These are phyloP conservation scores for Corbicula japonica DNA, from an alignment of 2,888 invertebrate genomes.

Conservation along the genomic window DNA sequence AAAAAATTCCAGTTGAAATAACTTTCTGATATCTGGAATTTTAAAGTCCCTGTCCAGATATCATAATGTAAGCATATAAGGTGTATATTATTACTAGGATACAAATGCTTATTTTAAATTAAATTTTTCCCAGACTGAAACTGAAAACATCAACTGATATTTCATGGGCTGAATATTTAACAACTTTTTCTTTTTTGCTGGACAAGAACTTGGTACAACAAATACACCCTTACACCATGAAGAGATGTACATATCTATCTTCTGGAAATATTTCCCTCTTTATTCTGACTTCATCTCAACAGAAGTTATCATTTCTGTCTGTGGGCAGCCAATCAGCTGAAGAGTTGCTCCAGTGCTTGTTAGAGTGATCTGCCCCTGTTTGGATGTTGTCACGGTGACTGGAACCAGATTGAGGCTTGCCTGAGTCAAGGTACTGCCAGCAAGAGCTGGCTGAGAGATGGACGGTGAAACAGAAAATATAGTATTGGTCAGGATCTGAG, in stretches of 20 bases:
- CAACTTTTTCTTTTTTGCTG: no score
- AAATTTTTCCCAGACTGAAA: no score
- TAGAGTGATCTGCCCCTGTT: constrained; percentile 59
- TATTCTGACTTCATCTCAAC: constrained; percentile 41
- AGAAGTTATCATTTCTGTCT: constrained; percentile 46
- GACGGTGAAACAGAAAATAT: constrained; percentile 54
- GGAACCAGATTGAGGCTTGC: constrained; percentile 60
- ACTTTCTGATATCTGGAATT: no score
- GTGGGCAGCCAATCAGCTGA: constrained; percentile 61
- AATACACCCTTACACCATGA: background rate
- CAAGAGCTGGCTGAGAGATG: constrained; percentile 48
- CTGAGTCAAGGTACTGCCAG: constrained; percentile 35
- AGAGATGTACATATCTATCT: background rate
- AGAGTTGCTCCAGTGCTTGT: constrained; percentile 49
- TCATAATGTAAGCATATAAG: no score
- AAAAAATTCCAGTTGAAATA: no score
- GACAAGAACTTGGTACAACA: background rate
- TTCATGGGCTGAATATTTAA: no score
- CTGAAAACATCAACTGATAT: no score
- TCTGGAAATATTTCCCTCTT: background rate
- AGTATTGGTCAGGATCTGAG: constrained; percentile 51
- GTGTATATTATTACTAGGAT: no score
- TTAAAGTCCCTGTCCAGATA: no score
- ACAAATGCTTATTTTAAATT: no score
- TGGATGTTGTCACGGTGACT: constrained; percentile 55